These are phyloP conservation scores for Hermodice carunculata DNA, from an alignment of 2,888 invertebrate genomes.

Conservation along the genomic window DNA sequence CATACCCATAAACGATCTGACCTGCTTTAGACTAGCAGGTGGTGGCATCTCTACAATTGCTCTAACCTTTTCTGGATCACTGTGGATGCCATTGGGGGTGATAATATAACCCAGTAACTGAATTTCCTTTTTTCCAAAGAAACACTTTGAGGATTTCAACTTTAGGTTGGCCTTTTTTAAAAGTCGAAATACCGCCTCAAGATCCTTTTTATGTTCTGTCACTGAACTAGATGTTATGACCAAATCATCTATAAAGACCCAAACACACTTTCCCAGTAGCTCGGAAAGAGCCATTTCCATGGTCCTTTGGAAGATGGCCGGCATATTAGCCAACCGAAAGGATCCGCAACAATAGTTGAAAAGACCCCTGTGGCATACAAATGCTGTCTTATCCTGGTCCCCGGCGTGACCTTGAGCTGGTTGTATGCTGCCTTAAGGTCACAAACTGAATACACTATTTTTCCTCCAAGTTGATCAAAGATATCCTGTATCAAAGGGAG, in stretches of 20 bases:
- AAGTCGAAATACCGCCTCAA: too few species aligned
- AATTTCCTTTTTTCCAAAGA: not conserved
- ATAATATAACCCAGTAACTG: conserved; percentile 2
- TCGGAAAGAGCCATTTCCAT: not conserved
- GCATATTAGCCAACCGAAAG: not conserved
- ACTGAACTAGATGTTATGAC: too few species aligned
- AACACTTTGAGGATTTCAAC: not conserved
- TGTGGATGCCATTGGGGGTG: not conserved
- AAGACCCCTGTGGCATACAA: not conserved
- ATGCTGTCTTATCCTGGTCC: not conserved
- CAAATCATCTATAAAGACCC: not conserved
- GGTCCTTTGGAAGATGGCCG: not conserved
- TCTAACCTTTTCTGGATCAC: not conserved
- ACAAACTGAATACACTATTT: not conserved
- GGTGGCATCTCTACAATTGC: not conserved
- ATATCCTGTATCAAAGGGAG: not conserved
- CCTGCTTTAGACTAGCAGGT: not conserved
- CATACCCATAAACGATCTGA: not conserved
- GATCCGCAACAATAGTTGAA: not conserved
- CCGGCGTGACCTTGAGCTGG: not conserved
- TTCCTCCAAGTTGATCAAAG: not conserved
- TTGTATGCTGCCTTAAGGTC: not conserved
- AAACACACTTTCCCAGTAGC: not conserved
- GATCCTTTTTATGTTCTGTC: too few species aligned
- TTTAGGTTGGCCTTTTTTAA: too few species aligned